Conservation (phyloP, 2,888 invertebrate species). For the Sarcophaga variegata region DNA sequence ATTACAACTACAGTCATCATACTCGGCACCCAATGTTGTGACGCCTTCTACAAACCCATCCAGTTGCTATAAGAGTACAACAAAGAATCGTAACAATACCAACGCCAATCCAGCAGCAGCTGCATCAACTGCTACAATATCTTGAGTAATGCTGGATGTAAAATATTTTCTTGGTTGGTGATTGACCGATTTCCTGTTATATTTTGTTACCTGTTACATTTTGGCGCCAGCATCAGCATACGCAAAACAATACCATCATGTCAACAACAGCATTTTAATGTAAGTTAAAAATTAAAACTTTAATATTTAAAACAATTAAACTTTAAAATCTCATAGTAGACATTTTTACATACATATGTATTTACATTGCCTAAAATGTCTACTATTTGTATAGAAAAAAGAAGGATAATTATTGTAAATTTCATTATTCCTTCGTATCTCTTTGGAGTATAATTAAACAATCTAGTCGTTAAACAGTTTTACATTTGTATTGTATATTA, state of each 20-base stretch:
- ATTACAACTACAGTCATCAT: neutral
- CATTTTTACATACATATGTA: neutral
- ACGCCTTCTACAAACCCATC: conserved; percentile 15
- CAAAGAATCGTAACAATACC: conserved; percentile 42
- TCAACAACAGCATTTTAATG: conserved; percentile 35
- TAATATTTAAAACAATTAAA: neutral
- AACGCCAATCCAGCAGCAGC: conserved; percentile 5
- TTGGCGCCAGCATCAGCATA: neutral
- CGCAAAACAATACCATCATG: neutral
- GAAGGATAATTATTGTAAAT: no score
- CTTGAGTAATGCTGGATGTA: conserved; percentile 52
- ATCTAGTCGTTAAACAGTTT: conserved; percentile 49
- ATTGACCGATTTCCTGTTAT: neutral
- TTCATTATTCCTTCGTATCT: no score
- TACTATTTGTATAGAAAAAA: no score
- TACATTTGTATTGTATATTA: neutral
- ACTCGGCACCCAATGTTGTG: conserved; percentile 4
- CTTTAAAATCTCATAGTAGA: neutral
- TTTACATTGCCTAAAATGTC: neutral
- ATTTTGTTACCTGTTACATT: neutral
- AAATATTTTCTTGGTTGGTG: conserved; percentile 12
- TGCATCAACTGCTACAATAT: conserved; percentile 20
- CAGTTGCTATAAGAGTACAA: conserved; percentile 18
- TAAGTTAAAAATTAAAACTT: conserved; percentile 17
- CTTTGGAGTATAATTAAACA: neutral